Base-by-base conservation (phyloP, 2,888 invertebrate species). In the Cantharis lateralis region DNA sequence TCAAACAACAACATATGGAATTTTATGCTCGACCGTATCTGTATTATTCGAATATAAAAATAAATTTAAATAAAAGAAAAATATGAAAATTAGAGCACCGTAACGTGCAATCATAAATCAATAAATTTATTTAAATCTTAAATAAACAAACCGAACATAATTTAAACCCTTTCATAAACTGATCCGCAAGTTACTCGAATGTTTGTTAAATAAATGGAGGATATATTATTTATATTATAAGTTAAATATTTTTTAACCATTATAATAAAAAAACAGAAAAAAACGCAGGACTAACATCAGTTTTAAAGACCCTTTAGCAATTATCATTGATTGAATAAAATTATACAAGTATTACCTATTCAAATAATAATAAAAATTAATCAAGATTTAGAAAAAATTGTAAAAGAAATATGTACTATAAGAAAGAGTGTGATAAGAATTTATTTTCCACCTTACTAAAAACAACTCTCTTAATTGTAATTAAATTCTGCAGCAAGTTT, bases 401-500 rank as follows among this genome's bases (percentile, higher is more conserved):
- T 62, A 20, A 48, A 70, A 24, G 66, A 71, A 24, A 68, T 68
- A 62, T 70, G n/a, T n/a, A n/a, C n/a, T n/a, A n/a, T n/a, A n/a
- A 73, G 62, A 73, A 76, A 76, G 70, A 76, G 13, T 63, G 20
- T 62, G 62, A 64, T 26, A 71, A 75, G 75, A 74, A 74, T 79
- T 80, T 78, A 76, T 80, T 78, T 77, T 80, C 75, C 71, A 75
- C 77, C 79, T 74, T 74, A 76, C 72, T 76, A 81, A 83, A 82
- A 83, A 83, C 82, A 84, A 80, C 81, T 81, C 79, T 71, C 81
- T 82, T 83, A 84, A 84, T 84, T 83, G 82, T 83, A 84, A 83
- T 83, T 82, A 82, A 82, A 83, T 82, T 82, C 74, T 76, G 80
- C 78, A 75, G 76, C 78, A 80, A 78, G 78, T 77, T 78, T 74